A percentile compares a stretch with the other conserved stretches of the same genome.
Conservation (phyloP, 2,888 invertebrate genomes). For the Frankliniella fusca region DNA sequence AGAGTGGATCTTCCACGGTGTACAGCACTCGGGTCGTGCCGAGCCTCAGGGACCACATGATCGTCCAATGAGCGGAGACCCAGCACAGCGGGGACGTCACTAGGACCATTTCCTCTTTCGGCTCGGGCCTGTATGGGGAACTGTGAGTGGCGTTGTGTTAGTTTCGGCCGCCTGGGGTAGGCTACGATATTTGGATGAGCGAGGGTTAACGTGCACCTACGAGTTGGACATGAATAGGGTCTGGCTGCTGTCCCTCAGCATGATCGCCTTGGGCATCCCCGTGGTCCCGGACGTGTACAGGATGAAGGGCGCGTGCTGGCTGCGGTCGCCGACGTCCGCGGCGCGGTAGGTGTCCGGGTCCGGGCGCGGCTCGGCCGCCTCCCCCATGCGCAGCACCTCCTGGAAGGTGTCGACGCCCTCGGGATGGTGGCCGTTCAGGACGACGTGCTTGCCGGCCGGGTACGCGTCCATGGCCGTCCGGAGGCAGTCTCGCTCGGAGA, state of each 20-base stretch:
- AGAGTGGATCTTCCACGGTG: background rate
- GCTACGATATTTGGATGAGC: background rate
- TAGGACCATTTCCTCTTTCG: background rate
- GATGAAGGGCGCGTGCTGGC: background rate
- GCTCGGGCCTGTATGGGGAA: background rate
- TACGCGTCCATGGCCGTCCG: background rate
- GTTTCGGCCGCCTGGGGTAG: too few species aligned
- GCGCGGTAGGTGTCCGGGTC: conserved; percentile 1
- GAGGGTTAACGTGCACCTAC: background rate
- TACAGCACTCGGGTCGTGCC: background rate
- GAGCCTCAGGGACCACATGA: background rate
- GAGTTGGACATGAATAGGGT: background rate
- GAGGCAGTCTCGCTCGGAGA: background rate
- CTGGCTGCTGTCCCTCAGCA: background rate
- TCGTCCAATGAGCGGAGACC: background rate
- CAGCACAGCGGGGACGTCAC: background rate
- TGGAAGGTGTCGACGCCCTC: background rate
- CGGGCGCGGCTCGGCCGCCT: background rate
- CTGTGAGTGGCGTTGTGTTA: background rate
- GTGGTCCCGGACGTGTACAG: conserved; percentile 8
- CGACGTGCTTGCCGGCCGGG: background rate
- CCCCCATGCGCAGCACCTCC: background rate
- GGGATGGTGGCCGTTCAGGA: background rate
- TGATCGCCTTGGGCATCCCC: background rate
- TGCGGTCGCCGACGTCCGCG: background rate